A percentile compares a stretch with the other conserved stretches of the same genome.
These are phyloP conservation scores for Crenichthys baileyi DNA, from an alignment of 2,797 vertebrate species.

Conservation along the genomic window DNA sequence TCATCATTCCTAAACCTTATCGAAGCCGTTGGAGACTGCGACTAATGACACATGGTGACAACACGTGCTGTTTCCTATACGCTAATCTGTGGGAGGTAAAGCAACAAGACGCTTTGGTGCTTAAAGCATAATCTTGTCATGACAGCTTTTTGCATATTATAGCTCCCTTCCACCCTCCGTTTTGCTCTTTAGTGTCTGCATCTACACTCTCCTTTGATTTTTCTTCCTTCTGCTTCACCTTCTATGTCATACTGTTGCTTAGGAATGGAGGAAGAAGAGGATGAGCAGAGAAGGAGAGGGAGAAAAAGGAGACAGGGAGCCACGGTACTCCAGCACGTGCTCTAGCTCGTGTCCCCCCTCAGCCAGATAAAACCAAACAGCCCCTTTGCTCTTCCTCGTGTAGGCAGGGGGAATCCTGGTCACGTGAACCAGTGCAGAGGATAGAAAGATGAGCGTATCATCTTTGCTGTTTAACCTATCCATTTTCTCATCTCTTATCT, in stretches of 20 bases:
- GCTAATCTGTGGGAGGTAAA: constrained; percentile 36
- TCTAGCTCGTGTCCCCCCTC: constrained; percentile 44
- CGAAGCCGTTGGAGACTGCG: constrained; percentile 11
- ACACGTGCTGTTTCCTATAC: constrained; percentile 35
- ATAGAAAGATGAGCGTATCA: background rate
- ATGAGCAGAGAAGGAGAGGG: constrained; percentile 13
- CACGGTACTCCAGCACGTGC: constrained; percentile 75
- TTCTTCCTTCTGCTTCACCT: constrained; percentile 10
- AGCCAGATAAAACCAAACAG: constrained; percentile 69
- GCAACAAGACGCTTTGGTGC: constrained; percentile 37
- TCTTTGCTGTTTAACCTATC: constrained; percentile 14
- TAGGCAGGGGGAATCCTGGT: constrained; percentile 30
- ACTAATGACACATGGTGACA: constrained; percentile 34
- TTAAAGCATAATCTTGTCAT: constrained; percentile 43
- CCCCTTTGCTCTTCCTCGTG: constrained; percentile 41
- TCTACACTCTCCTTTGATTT: constrained; percentile 25
- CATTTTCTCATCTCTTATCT: constrained; percentile 16
- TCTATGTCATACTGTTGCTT: constrained; percentile 28
- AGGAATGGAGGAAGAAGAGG: constrained; percentile 34
- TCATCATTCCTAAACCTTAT: constrained; percentile 12
- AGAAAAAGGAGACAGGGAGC: constrained; percentile 48
- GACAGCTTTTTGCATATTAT: background rate
- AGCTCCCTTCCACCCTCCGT: background rate
- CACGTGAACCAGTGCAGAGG: constrained; percentile 30
- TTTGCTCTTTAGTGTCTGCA: constrained; percentile 20